These are phyloP conservation scores for Sitta europaea DNA, from an alignment of 2,113 vertebrate genomes.

Conservation along the genomic window DNA sequence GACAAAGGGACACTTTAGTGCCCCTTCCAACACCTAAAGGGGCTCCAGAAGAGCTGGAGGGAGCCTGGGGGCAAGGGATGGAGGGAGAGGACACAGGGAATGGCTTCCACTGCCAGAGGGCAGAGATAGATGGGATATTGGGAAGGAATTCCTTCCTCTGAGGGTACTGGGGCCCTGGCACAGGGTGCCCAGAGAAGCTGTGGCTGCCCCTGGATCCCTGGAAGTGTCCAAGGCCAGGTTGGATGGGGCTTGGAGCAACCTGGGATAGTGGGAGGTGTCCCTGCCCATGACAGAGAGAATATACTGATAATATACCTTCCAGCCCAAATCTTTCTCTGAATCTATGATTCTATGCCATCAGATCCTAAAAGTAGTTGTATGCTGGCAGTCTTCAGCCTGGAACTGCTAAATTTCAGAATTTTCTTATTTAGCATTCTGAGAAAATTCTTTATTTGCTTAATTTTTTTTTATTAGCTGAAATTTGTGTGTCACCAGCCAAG, in stretches of 20 bases:
- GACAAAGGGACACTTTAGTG: not conserved
- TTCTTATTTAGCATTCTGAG: not conserved
- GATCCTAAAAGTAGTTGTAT: not conserved
- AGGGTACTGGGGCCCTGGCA: rapidly evolving
- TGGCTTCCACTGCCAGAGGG: not conserved
- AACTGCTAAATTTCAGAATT: not conserved
- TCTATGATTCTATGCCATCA: not conserved
- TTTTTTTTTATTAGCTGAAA: not conserved
- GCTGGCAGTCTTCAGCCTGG: not conserved
- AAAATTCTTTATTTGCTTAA: rapidly evolving
- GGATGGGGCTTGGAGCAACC: rapidly evolving
- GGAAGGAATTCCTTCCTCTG: rapidly evolving
- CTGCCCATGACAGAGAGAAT: not conserved
- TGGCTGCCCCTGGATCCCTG: not conserved
- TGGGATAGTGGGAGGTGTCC: rapidly evolving
- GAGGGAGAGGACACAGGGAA: not conserved
- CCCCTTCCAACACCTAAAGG: not conserved
- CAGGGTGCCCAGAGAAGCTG: not conserved
- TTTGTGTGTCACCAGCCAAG: not conserved
- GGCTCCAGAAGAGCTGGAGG: not conserved
- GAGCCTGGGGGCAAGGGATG: not conserved
- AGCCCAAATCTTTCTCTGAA: not conserved
- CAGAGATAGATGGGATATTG: not conserved
- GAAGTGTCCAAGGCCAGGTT: rapidly evolving
- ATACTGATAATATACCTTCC: not conserved